Evolutionary conservation across 1,140 invertebrate genomes (phyloP).

Genomic region (Zophobas atratus): DNA sequence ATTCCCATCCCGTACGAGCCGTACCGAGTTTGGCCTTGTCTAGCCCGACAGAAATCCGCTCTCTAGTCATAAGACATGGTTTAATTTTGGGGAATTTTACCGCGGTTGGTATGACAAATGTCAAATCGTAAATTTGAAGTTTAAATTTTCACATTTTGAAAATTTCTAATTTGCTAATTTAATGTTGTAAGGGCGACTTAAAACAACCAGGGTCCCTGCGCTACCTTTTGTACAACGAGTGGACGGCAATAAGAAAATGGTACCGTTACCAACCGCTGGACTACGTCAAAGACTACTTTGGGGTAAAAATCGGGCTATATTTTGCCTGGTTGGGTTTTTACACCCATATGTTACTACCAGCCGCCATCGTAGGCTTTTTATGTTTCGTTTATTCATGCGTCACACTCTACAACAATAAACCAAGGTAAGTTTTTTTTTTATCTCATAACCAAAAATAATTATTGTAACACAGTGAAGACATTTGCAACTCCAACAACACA

Average conservation of each 20-base stretch:
- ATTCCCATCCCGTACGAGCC: too few species aligned
- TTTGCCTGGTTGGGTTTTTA: slow-evolving; percentile 99
- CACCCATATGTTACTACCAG: slow-evolving; percentile 92
- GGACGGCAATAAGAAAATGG: slow-evolving; percentile 87
- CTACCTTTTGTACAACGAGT: slow-evolving; percentile 87
- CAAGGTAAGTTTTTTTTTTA: slow-evolving; percentile 74
- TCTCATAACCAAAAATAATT: slow-evolving; percentile 4
- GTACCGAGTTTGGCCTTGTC: too few species aligned
- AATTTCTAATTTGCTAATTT: slow-evolving; percentile 23
- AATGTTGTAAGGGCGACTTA: slow-evolving; percentile 78
- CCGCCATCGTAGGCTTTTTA: slow-evolving; percentile 85
- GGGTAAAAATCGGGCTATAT: slow-evolving; percentile 93
- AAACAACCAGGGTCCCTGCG: slow-evolving; percentile 79
- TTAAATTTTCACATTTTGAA: not conserved
- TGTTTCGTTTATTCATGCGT: slow-evolving; percentile 87
- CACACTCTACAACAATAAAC: slow-evolving; percentile 80
- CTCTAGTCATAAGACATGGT: too few species aligned
- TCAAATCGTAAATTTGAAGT: too few species aligned
- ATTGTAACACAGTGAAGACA: slow-evolving; percentile 79
- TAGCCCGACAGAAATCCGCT: too few species aligned
- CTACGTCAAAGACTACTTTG: slow-evolving; percentile 92
- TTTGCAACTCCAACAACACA: slow-evolving; percentile 78
- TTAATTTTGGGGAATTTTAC: too few species aligned
- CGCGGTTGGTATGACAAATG: too few species aligned
- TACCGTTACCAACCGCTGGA: slow-evolving; percentile 92